phyloP scores from a whole-genome alignment of 2,888 invertebrate genomes.

The Pseudolycoriella hygida region DNA sequence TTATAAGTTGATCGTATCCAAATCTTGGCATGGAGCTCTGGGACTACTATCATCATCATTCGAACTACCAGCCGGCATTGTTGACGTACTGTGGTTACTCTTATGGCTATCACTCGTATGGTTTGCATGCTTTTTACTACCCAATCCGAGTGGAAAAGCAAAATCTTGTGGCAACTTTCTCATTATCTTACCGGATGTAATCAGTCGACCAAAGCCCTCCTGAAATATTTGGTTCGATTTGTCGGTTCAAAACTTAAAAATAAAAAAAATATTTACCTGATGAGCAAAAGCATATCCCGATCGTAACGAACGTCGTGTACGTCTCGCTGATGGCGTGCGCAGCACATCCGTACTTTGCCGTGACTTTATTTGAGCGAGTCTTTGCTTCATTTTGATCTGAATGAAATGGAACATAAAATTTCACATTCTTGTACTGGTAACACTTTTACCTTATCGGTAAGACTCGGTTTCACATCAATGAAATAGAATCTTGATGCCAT shows the following conservation, averaged over 20 bases:
- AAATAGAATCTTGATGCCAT: slow-evolving; percentile 91
- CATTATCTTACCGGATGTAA: slow-evolving; percentile 95
- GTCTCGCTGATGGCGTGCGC: slow-evolving; percentile 71
- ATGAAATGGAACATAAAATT: no score
- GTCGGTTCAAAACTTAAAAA: background rate
- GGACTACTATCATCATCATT: slow-evolving; percentile 24
- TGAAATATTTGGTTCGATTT: slow-evolving; percentile 9
- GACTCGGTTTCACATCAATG: slow-evolving; percentile 75
- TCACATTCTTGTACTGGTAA: no score
- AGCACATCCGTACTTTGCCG: slow-evolving; percentile 60
- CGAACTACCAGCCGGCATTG: slow-evolving; percentile 19
- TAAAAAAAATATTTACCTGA: slow-evolving; percentile 32
- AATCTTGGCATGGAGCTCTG: slow-evolving; percentile 51
- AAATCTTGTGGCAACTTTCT: slow-evolving; percentile 67
- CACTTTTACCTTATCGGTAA: slow-evolving; percentile 48
- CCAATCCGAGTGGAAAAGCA: slow-evolving; percentile 45
- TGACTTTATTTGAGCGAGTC: slow-evolving; percentile 46
- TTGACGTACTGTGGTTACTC: slow-evolving; percentile 15
- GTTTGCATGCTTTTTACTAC: slow-evolving; percentile 21
- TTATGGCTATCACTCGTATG: slow-evolving; percentile 14
- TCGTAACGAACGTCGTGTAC: slow-evolving; percentile 78
- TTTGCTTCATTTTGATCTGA: slow-evolving; percentile 55
- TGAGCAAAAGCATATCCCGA: slow-evolving; percentile 98
- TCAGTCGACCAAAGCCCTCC: slow-evolving; percentile 91
- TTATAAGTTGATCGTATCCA: slow-evolving; percentile 54